These are phyloP conservation scores for Dryoscopus gambensis DNA, from an alignment of 2,113 vertebrate genomes.

Conservation along the genomic window DNA sequence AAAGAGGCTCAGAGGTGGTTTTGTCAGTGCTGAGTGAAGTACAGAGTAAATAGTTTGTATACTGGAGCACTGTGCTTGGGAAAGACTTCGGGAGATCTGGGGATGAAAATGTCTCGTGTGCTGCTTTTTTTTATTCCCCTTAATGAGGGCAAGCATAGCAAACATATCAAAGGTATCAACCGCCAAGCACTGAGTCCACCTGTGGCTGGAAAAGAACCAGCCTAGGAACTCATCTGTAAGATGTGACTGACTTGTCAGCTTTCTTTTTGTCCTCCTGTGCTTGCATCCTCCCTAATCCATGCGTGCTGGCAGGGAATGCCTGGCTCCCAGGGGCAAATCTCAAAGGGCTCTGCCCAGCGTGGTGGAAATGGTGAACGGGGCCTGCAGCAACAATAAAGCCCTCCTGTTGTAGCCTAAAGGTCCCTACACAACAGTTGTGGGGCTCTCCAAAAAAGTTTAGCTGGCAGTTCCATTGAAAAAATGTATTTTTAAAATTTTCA, in stretches of 20 bases:
- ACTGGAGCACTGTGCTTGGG: background rate
- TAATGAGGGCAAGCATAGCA: background rate
- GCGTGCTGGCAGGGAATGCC: background rate
- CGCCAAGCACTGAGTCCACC: background rate
- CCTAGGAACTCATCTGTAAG: background rate
- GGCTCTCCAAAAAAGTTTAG: background rate
- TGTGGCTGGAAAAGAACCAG: background rate
- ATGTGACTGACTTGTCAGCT: background rate
- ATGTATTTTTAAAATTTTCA: fast-evolving
- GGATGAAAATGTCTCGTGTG: background rate
- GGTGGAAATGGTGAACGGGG: background rate
- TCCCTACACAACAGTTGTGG: background rate
- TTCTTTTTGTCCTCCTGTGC: background rate
- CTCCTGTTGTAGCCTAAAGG: background rate
- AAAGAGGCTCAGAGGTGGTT: slow-evolving; percentile 51
- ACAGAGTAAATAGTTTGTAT: slow-evolving; percentile 21
- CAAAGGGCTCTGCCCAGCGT: background rate
- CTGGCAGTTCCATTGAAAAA: background rate
- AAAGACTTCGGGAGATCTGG: background rate
- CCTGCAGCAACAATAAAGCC: background rate
- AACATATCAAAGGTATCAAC: background rate
- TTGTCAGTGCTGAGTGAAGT: slow-evolving; percentile 2
- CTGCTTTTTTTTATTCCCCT: fast-evolving
- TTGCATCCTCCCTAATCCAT: background rate
- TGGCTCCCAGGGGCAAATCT: background rate